Percentiles rank a stretch among this genome's conserved stretches.
Evolutionary conservation across 1,140 invertebrate genomes (phyloP).

Genomic region (Drosophila simulans): DNA sequence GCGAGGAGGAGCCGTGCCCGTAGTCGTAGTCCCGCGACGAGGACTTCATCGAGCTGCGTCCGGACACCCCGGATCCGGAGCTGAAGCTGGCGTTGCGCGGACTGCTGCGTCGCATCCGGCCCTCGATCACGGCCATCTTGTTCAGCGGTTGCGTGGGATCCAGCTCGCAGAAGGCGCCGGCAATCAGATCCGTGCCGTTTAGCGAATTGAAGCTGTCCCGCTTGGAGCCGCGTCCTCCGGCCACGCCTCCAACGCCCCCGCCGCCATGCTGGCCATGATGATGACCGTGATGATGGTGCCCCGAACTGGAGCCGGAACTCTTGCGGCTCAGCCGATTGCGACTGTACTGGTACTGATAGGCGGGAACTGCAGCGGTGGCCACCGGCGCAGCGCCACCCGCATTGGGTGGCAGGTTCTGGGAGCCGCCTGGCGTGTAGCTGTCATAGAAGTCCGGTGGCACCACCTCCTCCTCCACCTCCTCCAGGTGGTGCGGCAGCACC

Average conservation of each 20-base stretch:
- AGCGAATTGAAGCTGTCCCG: constrained; percentile 81
- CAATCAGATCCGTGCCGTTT: constrained; percentile 77
- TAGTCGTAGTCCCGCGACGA: constrained; percentile 77
- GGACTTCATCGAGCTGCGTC: constrained; percentile 77
- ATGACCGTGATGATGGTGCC: constrained; percentile 58
- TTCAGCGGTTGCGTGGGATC: constrained; percentile 80
- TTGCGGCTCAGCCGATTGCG: constrained; percentile 76
- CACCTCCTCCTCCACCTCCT: constrained; percentile 60
- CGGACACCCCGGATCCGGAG: constrained; percentile 75
- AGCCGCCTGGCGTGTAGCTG: constrained; percentile 71
- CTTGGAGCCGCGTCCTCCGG: constrained; percentile 53
- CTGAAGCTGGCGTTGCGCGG: constrained; percentile 70
- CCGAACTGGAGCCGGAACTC: constrained; percentile 57
- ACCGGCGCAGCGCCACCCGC: neutral
- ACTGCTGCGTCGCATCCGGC: constrained; percentile 79
- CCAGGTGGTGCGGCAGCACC: constrained; percentile 13
- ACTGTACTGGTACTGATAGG: constrained; percentile 80
- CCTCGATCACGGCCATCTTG: constrained; percentile 80
- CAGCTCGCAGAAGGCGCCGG: constrained; percentile 80
- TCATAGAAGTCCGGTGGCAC: constrained; percentile 79
- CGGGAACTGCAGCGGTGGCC: constrained; percentile 43
- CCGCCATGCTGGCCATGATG: constrained; percentile 35
- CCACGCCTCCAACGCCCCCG: constrained; percentile 9
- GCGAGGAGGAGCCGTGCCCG: constrained; percentile 69
- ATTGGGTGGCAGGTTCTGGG: constrained; percentile 55